Evolutionary conservation across 2,113 vertebrate genomes (phyloP).

Genomic region (Ochotona princeps): DNA sequence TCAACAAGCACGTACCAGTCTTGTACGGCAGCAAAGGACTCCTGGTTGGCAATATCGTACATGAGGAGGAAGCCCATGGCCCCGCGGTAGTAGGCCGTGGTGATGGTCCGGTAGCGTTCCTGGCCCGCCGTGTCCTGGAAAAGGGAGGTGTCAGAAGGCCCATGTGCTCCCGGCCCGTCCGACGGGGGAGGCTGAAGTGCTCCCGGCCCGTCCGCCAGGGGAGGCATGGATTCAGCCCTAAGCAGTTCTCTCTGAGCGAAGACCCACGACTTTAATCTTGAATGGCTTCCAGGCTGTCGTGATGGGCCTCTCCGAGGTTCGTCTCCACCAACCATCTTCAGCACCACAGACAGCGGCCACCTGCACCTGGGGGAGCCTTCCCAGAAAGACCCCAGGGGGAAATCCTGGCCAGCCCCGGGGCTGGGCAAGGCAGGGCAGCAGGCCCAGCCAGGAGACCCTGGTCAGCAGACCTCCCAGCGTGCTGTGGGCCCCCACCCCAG

Average conservation of each 20-base stretch:
- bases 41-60: slow-evolving; percentile 97
- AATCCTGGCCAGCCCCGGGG: not conserved
- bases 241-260: not conserved
- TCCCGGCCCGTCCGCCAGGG: too few species aligned
- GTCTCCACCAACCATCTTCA: not conserved
- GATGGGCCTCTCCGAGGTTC: not conserved
- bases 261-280: not conserved
- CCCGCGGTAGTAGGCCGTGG: slow-evolving; percentile 97
- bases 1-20: slow-evolving; percentile 93
- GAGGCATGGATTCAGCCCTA: not conserved
- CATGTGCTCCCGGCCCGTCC: not conserved
- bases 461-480: not conserved
- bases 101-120: slow-evolving; percentile 98
- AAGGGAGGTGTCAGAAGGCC: not conserved
- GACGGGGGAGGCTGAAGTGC: not conserved
- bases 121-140: slow-evolving; percentile 96
- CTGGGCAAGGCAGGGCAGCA: not conserved
- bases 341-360: not conserved
- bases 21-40: slow-evolving; percentile 96
- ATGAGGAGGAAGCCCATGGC: slow-evolving; percentile 99
- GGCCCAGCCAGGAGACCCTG: not conserved
- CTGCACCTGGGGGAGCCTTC: not conserved
- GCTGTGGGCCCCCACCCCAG: not conserved
- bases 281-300: not conserved
- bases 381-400: too few species aligned